A percentile compares a stretch with the other conserved stretches of the same genome.
phyloP scores from a whole-genome alignment of 2,113 vertebrate genomes.

The Gambusia affinis region DNA sequence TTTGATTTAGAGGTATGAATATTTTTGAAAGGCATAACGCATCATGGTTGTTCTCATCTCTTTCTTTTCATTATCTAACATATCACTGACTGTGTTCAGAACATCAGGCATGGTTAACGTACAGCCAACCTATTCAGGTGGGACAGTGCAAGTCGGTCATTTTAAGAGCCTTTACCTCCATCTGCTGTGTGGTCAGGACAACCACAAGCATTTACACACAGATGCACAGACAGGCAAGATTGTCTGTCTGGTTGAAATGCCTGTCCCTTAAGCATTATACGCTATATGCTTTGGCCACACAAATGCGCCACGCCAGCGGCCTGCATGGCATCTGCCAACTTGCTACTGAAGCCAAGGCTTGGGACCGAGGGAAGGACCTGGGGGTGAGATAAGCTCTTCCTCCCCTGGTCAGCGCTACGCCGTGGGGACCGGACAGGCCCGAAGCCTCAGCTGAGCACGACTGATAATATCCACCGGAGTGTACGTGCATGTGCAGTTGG shows the following conservation, averaged over 20 bases:
- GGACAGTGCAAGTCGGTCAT: conserved; percentile 53
- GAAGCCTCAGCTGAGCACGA: conserved; percentile 77
- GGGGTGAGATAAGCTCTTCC: conserved; percentile 72
- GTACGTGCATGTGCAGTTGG: conserved; percentile 30
- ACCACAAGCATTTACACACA: conserved; percentile 51
- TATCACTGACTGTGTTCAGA: conserved; percentile 14
- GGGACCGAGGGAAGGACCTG: conserved; percentile 71
- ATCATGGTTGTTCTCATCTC: background rate
- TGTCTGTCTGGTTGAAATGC: conserved; percentile 66
- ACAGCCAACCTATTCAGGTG: conserved; percentile 55
- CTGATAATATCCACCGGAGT: conserved; percentile 81
- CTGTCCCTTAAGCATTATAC: conserved; percentile 68
- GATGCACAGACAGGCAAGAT: conserved; percentile 42
- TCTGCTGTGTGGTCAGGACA: conserved; percentile 68
- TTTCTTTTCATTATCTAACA: conserved; percentile 11
- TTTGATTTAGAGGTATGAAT: background rate
- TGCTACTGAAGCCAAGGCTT: conserved; percentile 72
- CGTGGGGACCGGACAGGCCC: conserved; percentile 72
- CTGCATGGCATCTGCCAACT: conserved; percentile 80
- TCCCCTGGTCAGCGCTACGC: conserved; percentile 63
- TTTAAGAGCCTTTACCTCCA: conserved; percentile 70
- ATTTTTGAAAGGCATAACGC: conserved; percentile 13
- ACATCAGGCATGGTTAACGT: conserved; percentile 34
- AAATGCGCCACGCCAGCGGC: conserved; percentile 64
- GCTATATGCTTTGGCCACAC: conserved; percentile 67